Conservation (phyloP, 2,888 invertebrate genomes). For the Pemphredon lugubris region DNA sequence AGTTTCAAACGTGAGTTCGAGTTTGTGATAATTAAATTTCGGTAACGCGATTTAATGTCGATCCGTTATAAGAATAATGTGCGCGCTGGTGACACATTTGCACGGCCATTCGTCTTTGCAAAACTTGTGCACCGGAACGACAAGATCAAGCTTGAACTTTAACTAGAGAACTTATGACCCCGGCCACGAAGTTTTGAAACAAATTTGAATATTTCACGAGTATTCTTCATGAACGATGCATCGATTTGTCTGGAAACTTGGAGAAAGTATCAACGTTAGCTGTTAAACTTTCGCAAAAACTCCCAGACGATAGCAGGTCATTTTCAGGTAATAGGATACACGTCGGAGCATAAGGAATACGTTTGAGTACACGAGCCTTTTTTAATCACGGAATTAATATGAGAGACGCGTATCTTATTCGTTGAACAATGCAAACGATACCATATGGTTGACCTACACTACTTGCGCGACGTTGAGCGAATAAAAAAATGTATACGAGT, state of each 20-base stretch:
- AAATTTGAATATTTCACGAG: slow-evolving; percentile 35
- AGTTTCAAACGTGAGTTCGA: no score
- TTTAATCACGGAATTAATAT: no score
- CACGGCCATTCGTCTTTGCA: neutral
- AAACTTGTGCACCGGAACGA: neutral
- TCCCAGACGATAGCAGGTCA: neutral
- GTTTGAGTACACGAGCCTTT: no score
- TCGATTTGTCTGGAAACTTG: slow-evolving; percentile 21
- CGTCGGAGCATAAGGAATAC: no score
- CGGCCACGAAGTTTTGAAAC: slow-evolving; percentile 17
- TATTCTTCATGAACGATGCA: slow-evolving; percentile 10
- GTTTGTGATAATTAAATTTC: no score
- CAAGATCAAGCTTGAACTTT: slow-evolving; percentile 14
- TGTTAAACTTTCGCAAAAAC: slow-evolving; percentile 3
- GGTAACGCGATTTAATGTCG: no score
- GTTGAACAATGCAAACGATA: no score
- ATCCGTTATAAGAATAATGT: neutral
- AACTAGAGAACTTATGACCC: slow-evolving; percentile 16
- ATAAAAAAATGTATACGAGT: no score
- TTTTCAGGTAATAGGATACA: neutral
- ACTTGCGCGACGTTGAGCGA: no score
- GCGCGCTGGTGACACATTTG: slow-evolving; percentile 1
- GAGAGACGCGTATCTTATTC: no score
- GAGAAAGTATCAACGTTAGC: slow-evolving; percentile 3
- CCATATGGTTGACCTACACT: no score